phyloP scores from a whole-genome alignment of 2,888 invertebrate genomes.

The Agrotis clavis region DNA sequence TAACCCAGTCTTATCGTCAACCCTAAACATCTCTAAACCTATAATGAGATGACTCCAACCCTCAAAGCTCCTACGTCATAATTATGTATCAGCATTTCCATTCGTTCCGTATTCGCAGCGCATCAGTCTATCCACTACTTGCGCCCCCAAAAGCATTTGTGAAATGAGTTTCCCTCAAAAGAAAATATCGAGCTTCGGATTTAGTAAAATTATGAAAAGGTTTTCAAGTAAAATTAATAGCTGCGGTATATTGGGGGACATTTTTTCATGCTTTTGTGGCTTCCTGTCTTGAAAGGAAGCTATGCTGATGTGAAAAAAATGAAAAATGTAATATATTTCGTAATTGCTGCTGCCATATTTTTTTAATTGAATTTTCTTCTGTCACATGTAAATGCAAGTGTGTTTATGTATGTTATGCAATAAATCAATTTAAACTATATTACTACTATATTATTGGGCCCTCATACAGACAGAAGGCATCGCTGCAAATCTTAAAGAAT shows the following conservation, averaged over 20 bases:
- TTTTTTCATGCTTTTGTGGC: slow-evolving; percentile 35
- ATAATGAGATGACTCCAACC: slow-evolving; percentile 57
- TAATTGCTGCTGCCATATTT: slow-evolving; percentile 29
- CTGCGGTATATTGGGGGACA: slow-evolving; percentile 31
- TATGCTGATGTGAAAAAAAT: not conserved
- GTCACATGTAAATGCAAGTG: not conserved
- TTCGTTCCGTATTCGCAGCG: slow-evolving; percentile 31
- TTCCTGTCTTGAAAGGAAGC: slow-evolving; percentile 30
- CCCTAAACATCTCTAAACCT: slow-evolving; percentile 35
- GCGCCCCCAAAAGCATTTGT: slow-evolving; percentile 42
- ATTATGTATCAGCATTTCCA: slow-evolving; percentile 61
- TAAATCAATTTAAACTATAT: no score
- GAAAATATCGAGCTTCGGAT: slow-evolving; percentile 57
- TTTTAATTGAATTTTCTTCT: slow-evolving; percentile 34
- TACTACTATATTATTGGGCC: no score
- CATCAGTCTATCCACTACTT: slow-evolving; percentile 40
- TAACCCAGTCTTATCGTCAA: slow-evolving; percentile 16
- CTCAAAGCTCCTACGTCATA: slow-evolving; percentile 58
- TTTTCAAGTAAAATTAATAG: slow-evolving; percentile 50
- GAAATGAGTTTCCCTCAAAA: slow-evolving; percentile 52
- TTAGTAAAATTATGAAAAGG: slow-evolving; percentile 53
- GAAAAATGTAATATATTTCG: slow-evolving; percentile 37
- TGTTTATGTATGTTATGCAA: not conserved
- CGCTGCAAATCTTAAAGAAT: no score
- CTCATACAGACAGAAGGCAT: no score